Evolutionary conservation across 2,888 invertebrate genomes (phyloP), one percentile per base, ranked within the genome.

Genomic region (Aspidiotus rigidus): DNA sequence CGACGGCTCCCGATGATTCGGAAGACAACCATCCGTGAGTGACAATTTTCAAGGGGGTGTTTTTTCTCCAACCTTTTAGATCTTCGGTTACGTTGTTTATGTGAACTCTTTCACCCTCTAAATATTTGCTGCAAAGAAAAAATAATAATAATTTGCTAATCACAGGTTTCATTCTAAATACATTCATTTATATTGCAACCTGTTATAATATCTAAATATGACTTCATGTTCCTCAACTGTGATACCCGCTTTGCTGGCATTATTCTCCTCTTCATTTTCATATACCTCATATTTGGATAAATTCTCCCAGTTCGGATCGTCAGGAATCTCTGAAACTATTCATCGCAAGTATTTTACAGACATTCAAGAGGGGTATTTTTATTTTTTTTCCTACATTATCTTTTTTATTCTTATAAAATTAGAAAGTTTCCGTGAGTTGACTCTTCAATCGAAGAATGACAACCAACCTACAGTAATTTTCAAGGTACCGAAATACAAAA

Each of bases 11-110:
- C 3, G 71, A 54, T 17, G 59, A 40, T 6, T 69, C 69, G 7
- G 72, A 67, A 7, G 64, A 62, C 8, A 56, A 54, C 71, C 71
- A 72, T 56, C 72, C 72, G 40, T 72, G 72, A 6, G 71, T 72
- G 16, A 72, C 70, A 7, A 72, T 54, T 69, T 69, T 72, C 39
- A 71, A 17, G 10, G 66, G 15, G 16, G 49, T 28, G 41, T 60
- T 44, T 54, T 42, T 59, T 64, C 61, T 64, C 70, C 70, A 70
- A 11, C 67, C 60, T 53, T 67, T 59, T 1, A 67, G 15, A n/a
- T 57, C 49, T 49, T 66, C 66, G 17, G 44, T 67, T 2, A 59
- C 49, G 60, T 67, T 67, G 8, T 67, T 57, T 7, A 39, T 67
- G 40, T 49, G 60, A 15, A 67, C 44, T 39, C 59, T 41, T 59